A percentile compares a stretch with the other conserved stretches of the same genome.
Conservation (phyloP, 2,113 vertebrate genomes). For the Amphiprion percula region DNA sequence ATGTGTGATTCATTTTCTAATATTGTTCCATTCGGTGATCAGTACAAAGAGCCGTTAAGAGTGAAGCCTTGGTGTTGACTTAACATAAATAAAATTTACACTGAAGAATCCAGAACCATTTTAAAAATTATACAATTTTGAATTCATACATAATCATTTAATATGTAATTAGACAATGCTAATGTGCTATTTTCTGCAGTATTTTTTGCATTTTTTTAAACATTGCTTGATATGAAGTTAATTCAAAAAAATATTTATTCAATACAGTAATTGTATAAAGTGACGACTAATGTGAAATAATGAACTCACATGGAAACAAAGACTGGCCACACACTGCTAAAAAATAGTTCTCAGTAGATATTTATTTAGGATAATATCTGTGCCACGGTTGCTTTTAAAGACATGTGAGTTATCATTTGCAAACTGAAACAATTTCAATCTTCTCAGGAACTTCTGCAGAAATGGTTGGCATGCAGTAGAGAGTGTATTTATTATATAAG, state of each 20-base stretch:
- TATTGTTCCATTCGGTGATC: not conserved
- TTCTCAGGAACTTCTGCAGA: not conserved
- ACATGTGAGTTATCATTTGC: not conserved
- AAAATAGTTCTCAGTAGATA: not conserved
- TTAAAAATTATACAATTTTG: too few relatives aligned
- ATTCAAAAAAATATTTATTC: not conserved
- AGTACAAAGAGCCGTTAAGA: too few relatives aligned
- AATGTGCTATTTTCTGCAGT: not conserved
- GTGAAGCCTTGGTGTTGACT: too few relatives aligned
- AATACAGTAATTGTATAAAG: not conserved
- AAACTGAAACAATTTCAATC: not conserved
- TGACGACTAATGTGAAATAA: too few relatives aligned
- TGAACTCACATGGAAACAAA: too few relatives aligned
- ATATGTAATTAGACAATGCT: too few relatives aligned
- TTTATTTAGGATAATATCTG: not conserved
- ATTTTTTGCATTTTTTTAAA: not conserved
- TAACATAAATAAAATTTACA: too few relatives aligned
- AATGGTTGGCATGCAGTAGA: not conserved
- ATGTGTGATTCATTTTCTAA: not conserved
- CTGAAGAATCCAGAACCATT: too few relatives aligned
- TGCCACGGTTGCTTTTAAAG: constrained; percentile 1
- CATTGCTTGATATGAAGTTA: not conserved
- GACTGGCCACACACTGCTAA: too few relatives aligned
- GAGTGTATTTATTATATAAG: constrained; percentile 5
- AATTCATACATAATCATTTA: too few relatives aligned